Base-by-base conservation (phyloP, 2,113 vertebrate species). In the Plecotus auritus region DNA sequence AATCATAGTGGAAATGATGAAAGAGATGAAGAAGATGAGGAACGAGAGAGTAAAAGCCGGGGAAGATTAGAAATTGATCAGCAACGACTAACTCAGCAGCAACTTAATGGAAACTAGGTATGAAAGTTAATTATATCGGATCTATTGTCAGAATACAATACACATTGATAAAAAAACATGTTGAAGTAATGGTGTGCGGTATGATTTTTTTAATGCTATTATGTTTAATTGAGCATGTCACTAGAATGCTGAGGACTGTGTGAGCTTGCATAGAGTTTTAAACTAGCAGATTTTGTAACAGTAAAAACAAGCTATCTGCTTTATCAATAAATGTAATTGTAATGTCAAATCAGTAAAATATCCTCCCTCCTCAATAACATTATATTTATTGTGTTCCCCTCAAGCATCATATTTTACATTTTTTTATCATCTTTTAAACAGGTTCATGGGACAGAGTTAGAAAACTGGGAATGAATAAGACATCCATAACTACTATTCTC, bases 1-100 rank as follows among this genome's bases (percentile, higher is more conserved):
- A 99, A 99, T 98, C 99, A 99, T 98, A 99, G 99, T 97, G 99
- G 99, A 91, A 99, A 99, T 35, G 99, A 99, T 97, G 99, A 99
- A 97, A 98, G 99, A 96, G 99, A 99, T 96, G 99, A 99, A 98
- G 99, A 99, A 97, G 99, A 99, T 76, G 99, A 99, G 97, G 99
- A 99, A 96, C 98, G 99, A 97, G 99, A 99, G 98, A 99, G 99
- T 98, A 99, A 99, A 98, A 99, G 99, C 96, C 99, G 99, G 98
- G 99, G 99, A 97, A 99, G 98, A 97, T 98, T 99, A 95, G 99
- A 98, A 80, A 98, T 95, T 95, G 98, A 99, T 97, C 99, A 98
- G 40, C 98, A 98, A 95, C 98, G 98, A 98, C 99, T 99, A 97
- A 98, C 97, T 96, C 98, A 98, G 97, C 98, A 99, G 88, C 99